Conservation (phyloP, 2,797 vertebrate species). For the Bradypodion pumilum region DNA sequence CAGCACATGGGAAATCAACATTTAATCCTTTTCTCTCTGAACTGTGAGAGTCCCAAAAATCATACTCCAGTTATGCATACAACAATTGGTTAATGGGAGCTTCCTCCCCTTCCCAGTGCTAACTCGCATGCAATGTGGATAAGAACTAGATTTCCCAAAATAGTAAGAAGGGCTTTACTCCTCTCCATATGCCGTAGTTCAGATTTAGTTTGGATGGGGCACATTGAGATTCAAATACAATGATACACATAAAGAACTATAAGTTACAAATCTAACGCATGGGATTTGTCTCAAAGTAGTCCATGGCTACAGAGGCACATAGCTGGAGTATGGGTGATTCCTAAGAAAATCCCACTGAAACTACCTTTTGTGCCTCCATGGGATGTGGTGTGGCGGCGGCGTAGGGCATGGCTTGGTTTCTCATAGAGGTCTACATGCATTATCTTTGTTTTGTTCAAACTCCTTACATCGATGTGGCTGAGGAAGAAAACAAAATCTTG, state of each 20-base stretch:
- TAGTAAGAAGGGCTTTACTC: neutral
- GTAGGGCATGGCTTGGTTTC: neutral
- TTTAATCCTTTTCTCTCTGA: neutral
- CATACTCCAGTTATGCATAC: neutral
- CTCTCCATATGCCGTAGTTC: neutral
- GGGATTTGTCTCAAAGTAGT: neutral
- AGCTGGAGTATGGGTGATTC: neutral
- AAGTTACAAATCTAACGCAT: neutral
- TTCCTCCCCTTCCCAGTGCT: neutral
- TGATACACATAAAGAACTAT: neutral
- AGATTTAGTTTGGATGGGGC: no score
- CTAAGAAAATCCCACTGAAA: neutral
- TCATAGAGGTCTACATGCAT: no score
- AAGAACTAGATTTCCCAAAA: neutral
- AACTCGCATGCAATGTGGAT: neutral
- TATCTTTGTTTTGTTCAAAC: neutral
- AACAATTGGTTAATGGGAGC: neutral
- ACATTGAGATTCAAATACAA: neutral
- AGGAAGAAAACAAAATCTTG: neutral
- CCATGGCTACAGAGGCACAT: neutral
- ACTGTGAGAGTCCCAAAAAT: neutral
- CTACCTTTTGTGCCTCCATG: neutral
- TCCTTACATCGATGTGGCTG: neutral
- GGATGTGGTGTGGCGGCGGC: neutral
- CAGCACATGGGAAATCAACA: neutral